Evolutionary conservation across 2,888 invertebrate genomes (phyloP).

Genomic region (Microctonus hyperodae): DNA sequence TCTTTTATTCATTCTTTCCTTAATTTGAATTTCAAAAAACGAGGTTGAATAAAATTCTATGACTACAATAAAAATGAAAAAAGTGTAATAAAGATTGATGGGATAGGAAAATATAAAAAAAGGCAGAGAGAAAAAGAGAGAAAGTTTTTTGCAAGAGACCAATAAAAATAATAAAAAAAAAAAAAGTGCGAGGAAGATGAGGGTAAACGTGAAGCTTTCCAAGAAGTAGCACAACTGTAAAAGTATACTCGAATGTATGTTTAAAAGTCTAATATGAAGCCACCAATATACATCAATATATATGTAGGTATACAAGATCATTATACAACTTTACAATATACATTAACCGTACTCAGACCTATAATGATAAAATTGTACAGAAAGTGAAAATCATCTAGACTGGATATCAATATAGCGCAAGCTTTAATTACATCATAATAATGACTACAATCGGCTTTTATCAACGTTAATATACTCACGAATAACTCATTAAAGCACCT

Average conservation of each 20-base stretch:
- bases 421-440: not conserved
- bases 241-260: not conserved
- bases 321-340: too few relatives aligned
- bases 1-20: not conserved
- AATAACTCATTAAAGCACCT: not conserved
- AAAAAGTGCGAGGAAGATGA: not conserved
- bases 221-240: not conserved
- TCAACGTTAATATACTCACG: not conserved
- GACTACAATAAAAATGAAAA: not conserved
- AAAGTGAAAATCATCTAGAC: too few relatives aligned
- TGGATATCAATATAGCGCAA: not conserved
- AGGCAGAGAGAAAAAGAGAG: not conserved
- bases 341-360: too few relatives aligned
- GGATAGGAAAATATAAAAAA: not conserved
- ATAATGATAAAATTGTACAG: too few relatives aligned
- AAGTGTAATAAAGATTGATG: not conserved
- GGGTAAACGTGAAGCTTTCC: not conserved
- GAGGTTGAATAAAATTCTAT: not conserved
- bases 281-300: not conserved
- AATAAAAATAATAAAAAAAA: not conserved
- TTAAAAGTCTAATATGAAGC: not conserved
- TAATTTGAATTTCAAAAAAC: not conserved
- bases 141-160: too few relatives aligned
- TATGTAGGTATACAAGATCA: too few relatives aligned
- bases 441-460: not conserved